Evolutionary conservation across 1,140 invertebrate species (phyloP).

Genomic region (Pseudachorutes palmiensis): DNA sequence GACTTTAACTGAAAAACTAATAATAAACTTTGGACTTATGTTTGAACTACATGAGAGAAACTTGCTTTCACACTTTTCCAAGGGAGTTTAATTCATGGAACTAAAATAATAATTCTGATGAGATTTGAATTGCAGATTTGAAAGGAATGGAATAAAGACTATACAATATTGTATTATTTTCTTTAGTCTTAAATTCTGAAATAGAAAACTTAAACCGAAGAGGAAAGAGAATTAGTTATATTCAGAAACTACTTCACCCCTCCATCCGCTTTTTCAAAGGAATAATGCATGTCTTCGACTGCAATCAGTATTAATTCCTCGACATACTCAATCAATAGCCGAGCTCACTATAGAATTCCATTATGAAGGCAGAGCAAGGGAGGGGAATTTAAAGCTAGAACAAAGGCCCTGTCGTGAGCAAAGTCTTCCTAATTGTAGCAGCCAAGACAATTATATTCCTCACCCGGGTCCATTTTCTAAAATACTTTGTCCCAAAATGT

Average conservation of each 20-base stretch:
- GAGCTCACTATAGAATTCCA: not conserved
- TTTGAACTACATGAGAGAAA: not conserved
- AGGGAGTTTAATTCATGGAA: not conserved
- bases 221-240: too few relatives aligned
- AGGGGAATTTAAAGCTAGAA: not conserved
- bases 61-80: not conserved
- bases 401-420: not conserved
- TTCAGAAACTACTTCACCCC: too few relatives aligned
- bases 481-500: too few relatives aligned
- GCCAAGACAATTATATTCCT: slow-evolving; percentile 3
- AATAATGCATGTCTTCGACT: too few relatives aligned
- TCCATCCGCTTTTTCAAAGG: too few relatives aligned
- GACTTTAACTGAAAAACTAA: too few relatives aligned
- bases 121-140: not conserved
- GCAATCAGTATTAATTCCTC: too few relatives aligned
- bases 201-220: not conserved
- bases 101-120: not conserved
- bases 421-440: slow-evolving; percentile 3
- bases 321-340: too few relatives aligned
- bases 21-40: too few relatives aligned
- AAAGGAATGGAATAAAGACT: not conserved
- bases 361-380: not conserved
- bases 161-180: not conserved
- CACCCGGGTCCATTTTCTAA: not conserved
- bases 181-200: too few relatives aligned